These are phyloP conservation scores for Microcaecilia unicolor DNA, from an alignment of 2,797 vertebrate genomes.

Conservation along the genomic window DNA sequence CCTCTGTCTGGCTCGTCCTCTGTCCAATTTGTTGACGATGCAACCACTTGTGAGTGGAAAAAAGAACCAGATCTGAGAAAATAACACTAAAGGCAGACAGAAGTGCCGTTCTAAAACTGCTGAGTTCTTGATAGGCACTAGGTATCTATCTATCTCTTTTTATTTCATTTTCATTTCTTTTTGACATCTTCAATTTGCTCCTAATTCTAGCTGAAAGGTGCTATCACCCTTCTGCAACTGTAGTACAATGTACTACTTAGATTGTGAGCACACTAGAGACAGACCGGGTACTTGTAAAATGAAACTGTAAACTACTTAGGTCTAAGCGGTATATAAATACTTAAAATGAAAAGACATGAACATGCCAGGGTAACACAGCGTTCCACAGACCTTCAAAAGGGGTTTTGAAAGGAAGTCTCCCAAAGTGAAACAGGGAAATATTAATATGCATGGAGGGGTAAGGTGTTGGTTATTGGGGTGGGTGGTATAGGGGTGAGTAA, in stretches of 20 bases:
- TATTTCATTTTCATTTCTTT: not conserved
- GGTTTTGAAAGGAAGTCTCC: not conserved
- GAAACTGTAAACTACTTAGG: too few relatives aligned
- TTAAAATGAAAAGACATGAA: too few relatives aligned
- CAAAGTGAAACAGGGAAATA: not conserved
- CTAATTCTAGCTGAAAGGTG: constrained; percentile 4
- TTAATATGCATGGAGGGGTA: not conserved
- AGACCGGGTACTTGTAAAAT: too few relatives aligned
- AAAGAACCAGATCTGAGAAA: constrained; percentile 23
- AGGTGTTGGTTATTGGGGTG: too few relatives aligned
- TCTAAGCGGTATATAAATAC: too few relatives aligned
- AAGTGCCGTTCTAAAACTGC: constrained; percentile 20
- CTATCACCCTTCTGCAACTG: constrained; percentile 10
- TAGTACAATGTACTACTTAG: too few relatives aligned
- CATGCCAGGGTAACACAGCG: constrained; percentile 6
- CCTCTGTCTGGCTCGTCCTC: constrained; percentile 5
- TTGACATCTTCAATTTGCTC: constrained; percentile 6
- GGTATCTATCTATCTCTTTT: too few relatives aligned
- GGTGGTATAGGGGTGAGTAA: too few relatives aligned
- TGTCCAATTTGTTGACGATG: constrained; percentile 24
- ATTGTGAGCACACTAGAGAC: too few relatives aligned
- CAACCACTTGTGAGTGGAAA: constrained; percentile 32
- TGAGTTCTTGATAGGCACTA: not conserved
- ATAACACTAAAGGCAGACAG: constrained; percentile 15
- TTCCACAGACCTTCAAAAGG: not conserved